Conservation (phyloP, 2,113 vertebrate genomes). For the Carettochelys insculpta region DNA sequence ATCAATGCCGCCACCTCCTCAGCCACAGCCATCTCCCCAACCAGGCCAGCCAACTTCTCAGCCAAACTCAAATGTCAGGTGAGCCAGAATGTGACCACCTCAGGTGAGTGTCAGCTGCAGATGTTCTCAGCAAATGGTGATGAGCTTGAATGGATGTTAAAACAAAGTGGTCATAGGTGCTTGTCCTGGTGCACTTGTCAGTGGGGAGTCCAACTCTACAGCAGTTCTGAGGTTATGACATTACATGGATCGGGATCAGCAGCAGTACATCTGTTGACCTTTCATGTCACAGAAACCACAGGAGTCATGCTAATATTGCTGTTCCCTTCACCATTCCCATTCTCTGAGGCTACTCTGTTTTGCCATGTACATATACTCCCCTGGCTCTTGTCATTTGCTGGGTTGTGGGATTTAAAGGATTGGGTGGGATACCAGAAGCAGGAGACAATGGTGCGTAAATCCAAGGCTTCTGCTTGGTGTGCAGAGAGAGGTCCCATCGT, state of each 20-base stretch:
- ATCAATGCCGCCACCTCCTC: constrained; percentile 91
- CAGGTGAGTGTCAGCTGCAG: not conserved
- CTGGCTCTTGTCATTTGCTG: not conserved
- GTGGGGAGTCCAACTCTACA: not conserved
- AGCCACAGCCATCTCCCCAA: constrained; percentile 91
- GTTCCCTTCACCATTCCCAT: not conserved
- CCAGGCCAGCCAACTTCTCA: constrained; percentile 88
- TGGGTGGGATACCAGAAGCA: not conserved
- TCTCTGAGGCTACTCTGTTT: not conserved
- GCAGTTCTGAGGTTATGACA: not conserved
- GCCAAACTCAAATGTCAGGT: constrained; percentile 95
- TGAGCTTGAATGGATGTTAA: not conserved
- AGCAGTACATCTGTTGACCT: not conserved
- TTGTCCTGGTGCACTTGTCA: not conserved
- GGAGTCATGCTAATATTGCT: not conserved
- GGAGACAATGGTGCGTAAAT: not conserved
- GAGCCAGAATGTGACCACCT: not conserved
- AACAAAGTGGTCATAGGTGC: not conserved
- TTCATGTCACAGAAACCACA: not conserved
- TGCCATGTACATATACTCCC: not conserved
- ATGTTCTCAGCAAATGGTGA: not conserved
- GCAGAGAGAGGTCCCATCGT: not conserved
- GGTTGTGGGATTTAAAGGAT: not conserved
- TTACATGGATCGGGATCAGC: not conserved
- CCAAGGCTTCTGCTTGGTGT: not conserved